phyloP scores from a whole-genome alignment of 2,797 vertebrate species.

The Phrynocephalus forsythii region DNA sequence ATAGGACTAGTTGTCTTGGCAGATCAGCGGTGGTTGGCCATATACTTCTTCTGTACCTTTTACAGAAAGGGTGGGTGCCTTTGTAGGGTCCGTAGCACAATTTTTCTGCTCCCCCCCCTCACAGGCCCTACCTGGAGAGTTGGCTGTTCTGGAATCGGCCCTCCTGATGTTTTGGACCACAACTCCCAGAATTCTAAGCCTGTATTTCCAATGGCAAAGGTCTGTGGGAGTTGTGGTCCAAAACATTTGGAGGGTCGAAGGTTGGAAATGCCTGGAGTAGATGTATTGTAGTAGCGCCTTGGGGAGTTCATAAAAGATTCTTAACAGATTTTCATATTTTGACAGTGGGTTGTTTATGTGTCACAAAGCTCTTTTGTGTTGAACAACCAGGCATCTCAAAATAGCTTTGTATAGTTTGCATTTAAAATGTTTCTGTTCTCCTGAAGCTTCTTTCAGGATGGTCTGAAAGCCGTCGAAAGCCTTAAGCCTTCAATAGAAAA shows the following conservation, averaged over 20 bases:
- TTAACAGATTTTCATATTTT: slow-evolving; percentile 32
- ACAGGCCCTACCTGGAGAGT: too few species aligned
- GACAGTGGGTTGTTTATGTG: not conserved
- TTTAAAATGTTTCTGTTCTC: slow-evolving; percentile 36
- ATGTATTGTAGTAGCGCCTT: not conserved
- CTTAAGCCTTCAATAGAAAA: slow-evolving; percentile 97
- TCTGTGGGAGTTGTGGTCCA: too few species aligned
- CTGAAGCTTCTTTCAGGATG: slow-evolving; percentile 97
- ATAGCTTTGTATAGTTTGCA: not conserved
- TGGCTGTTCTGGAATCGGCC: too few species aligned
- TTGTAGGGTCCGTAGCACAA: too few species aligned
- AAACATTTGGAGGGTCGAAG: too few species aligned
- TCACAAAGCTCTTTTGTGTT: not conserved
- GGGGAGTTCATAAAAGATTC: not conserved
- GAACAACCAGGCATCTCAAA: not conserved
- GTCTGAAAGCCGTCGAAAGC: slow-evolving; percentile 97
- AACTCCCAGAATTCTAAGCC: too few species aligned
- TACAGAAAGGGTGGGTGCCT: too few species aligned
- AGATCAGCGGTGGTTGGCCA: too few species aligned
- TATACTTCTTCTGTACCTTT: too few species aligned
- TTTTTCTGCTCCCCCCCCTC: too few species aligned
- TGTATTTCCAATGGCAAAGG: too few species aligned
- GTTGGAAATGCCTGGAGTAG: not conserved
- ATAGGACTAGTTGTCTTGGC: slow-evolving; percentile 6
- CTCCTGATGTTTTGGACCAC: too few species aligned